Evolutionary conservation across 2,888 invertebrate species (phyloP), one percentile per base, ranked within the genome.

Genomic region (Deroplatys truncata): DNA sequence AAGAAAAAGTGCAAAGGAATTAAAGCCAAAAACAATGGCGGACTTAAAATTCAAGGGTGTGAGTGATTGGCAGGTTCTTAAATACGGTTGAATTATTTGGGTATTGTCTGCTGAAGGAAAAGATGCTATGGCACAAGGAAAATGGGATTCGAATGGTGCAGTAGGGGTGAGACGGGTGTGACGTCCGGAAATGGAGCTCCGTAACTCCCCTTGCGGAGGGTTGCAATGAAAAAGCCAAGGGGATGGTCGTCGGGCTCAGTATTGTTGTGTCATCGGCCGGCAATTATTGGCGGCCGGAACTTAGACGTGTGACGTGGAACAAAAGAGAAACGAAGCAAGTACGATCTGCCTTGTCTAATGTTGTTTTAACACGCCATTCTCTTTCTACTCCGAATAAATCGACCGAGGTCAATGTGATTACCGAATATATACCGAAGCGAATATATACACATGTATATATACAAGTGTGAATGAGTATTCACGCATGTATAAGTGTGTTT

Each of bases 261-360:
- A 83, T 87, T 87, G 87, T 87, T 87, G 87, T 87, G 87, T 83
- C 87, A 87, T 87, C 87, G 83, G 16, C 82, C 87, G 87, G 87
- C 87, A 87, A 87, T 87, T 87, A 87, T 87, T 87, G 87, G 87
- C 25, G 35, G 43, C 87, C 87, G 87, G 87, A 87, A 87, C 35
- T 83, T 56, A 29, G 86, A 29, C 28, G 82, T 86, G 87, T 72
- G 82, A 85, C n/a, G 85, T 28, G 43, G 82, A 82, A 29, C n/a
- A 31, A 82, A 31, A 72, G 56, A 72, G 56, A 7, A 72, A 72
- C 56, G 56, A 72, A 72, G 56, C 56, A 25, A 25, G 56, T 25
- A 72, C 25, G 56, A 72, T 72, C 56, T 72, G 20, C 56, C 56
- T 25, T 72, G 56, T 72, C 56, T 16, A 72, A 72, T 72, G 56